Percentiles rank a stretch among this genome's conserved stretches.
Evolutionary conservation across 2,888 invertebrate genomes (phyloP).

Genomic region (Griposia aprilina): DNA sequence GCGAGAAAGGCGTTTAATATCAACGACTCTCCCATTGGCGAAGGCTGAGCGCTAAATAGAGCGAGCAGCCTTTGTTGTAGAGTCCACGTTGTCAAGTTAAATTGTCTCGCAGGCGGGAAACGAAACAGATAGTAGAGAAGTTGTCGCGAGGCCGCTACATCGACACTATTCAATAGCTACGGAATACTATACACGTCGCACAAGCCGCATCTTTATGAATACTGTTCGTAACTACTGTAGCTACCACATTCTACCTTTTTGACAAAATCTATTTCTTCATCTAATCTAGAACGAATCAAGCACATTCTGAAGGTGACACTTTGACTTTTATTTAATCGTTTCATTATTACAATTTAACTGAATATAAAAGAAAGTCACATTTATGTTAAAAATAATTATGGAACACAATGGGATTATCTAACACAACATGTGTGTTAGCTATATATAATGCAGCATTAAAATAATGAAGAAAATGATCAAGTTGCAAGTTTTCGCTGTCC

Average conservation of each 20-base stretch:
- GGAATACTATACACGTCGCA: slow-evolving; percentile 61
- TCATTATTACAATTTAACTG: background rate
- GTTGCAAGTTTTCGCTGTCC: slow-evolving; percentile 75
- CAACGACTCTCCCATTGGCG: slow-evolving; percentile 75
- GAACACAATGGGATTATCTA: too few species aligned
- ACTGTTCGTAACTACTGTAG: slow-evolving; percentile 49
- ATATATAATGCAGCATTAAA: slow-evolving; percentile 1
- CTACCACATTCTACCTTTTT: slow-evolving; percentile 33
- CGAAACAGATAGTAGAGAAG: slow-evolving; percentile 89
- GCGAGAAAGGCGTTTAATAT: slow-evolving; percentile 74
- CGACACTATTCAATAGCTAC: slow-evolving; percentile 85
- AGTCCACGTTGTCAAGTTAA: slow-evolving; percentile 89
- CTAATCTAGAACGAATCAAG: background rate
- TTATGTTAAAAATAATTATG: background rate
- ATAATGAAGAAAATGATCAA: slow-evolving; percentile 58
- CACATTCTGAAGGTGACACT: background rate
- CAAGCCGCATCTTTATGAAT: slow-evolving; percentile 55
- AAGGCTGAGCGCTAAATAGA: slow-evolving; percentile 84
- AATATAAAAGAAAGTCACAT: background rate
- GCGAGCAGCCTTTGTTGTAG: slow-evolving; percentile 85
- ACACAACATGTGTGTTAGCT: background rate
- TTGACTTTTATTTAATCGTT: background rate
- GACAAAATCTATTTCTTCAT: background rate
- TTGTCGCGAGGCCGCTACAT: slow-evolving; percentile 84
- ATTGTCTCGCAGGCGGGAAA: slow-evolving; percentile 89